These are phyloP conservation scores for Tipula helvola DNA, from an alignment of 2,888 invertebrate species.

Conservation along the genomic window DNA sequence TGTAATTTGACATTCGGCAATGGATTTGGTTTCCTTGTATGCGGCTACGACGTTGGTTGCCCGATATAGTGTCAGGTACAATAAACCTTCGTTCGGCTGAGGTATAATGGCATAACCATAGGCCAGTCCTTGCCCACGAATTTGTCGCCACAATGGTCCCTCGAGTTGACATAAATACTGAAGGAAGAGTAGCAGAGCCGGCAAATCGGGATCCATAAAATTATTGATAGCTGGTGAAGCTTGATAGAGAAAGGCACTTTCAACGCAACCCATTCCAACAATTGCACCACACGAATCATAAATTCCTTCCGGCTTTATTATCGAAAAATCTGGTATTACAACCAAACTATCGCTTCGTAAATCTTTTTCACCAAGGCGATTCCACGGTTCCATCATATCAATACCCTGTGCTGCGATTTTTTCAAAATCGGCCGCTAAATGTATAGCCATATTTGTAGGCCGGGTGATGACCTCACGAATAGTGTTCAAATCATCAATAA, in stretches of 20 bases:
- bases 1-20: conserved; percentile 47
- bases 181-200: conserved; percentile 63
- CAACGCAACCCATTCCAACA: conserved; percentile 69
- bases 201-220: conserved; percentile 48
- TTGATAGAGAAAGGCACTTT: conserved; percentile 62
- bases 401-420: conserved; percentile 14
- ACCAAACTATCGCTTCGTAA: conserved; percentile 11
- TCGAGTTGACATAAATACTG: conserved; percentile 57
- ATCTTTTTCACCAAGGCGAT: conserved; percentile 25
- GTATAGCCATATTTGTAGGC: conserved; percentile 50
- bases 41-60: conserved; percentile 70
- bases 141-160: conserved; percentile 79
- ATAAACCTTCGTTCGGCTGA: conserved; percentile 51
- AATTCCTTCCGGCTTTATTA: conserved; percentile 23
- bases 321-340: conserved; percentile 23
- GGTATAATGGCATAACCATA: conserved; percentile 61
- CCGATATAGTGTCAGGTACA: conserved; percentile 59
- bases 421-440: conserved; percentile 56
- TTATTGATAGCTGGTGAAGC: conserved; percentile 52
- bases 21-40: conserved; percentile 61
- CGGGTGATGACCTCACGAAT: conserved; percentile 46
- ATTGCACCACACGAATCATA: conserved; percentile 44
- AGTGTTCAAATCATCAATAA: conserved; percentile 41
- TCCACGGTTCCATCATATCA: conserved; percentile 39
- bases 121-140: conserved; percentile 75